phyloP scores from a whole-genome alignment of 2,113 vertebrate species.

The Rhodinocichla rosea region DNA sequence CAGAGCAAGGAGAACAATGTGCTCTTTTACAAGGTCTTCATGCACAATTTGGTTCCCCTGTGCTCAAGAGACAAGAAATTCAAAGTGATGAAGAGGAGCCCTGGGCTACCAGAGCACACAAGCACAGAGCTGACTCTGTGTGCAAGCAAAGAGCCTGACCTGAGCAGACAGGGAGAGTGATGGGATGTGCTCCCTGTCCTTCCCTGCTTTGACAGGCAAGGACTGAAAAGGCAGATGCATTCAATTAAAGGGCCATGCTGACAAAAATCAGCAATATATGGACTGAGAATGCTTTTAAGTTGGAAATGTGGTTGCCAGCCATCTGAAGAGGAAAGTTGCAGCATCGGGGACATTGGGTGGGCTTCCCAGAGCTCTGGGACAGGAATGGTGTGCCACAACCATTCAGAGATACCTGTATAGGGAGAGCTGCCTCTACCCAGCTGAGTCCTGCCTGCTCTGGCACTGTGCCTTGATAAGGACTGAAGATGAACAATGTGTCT shows the following conservation, averaged over 20 bases:
- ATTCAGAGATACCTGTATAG: background rate
- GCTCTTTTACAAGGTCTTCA: background rate
- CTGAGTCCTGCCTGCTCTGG: background rate
- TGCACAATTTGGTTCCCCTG: background rate
- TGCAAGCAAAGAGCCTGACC: background rate
- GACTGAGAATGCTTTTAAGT: background rate
- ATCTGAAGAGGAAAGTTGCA: background rate
- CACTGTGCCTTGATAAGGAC: background rate
- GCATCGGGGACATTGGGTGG: fast-evolving
- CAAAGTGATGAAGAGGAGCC: background rate
- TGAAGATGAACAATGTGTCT: background rate
- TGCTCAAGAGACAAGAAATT: background rate
- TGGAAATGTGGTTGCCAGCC: background rate
- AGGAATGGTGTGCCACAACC: background rate
- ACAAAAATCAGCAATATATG: background rate
- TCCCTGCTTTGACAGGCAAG: background rate
- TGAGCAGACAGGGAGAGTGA: background rate
- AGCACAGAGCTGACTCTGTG: background rate
- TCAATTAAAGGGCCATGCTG: background rate
- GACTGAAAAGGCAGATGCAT: background rate
- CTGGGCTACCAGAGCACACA: background rate
- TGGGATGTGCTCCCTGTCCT: background rate
- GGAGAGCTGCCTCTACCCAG: background rate
- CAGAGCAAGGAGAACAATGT: background rate
- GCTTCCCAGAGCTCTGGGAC: background rate